Evolutionary conservation across 1,140 invertebrate species (phyloP), one percentile per base, ranked within the genome.

Genomic region (Lamellibrachia luymesi): DNA sequence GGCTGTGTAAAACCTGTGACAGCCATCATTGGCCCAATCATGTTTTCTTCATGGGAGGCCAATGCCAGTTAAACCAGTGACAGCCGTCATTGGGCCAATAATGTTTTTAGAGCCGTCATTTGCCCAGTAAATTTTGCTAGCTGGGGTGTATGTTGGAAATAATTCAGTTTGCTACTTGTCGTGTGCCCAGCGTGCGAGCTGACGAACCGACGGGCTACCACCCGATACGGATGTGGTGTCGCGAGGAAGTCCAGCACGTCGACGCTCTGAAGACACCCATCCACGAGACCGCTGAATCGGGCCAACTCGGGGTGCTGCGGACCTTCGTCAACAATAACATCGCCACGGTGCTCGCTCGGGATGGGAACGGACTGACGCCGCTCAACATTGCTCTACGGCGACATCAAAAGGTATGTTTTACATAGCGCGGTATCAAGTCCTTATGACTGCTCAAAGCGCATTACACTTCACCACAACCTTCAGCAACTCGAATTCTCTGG

Each of bases 271-370:
- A 96, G 93, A 93, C 95, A 0, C 94, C 96, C 0, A 94, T 96
- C 7, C 96, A 96, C 93, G 96, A 95, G 90, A 95, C 96, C 1
- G 95, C 95, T 0, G 95, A 96, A 91, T 93, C 94, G 80, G 96
- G 96, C 4, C 95, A 96, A 38, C 94, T 96, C 5, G 95, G 94
- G 1, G 94, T 96, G 6, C 93, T 96, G n/a, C 94, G 96, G 51
- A 90, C 95, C 13, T 95, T 96, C 90, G 96, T 96, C 5, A 95
- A 95, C 92, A 94, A 95, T 51, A 96, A 96, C 94, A 95, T 96
- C 90, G 95, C 95, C 2, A 94, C 94, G 80, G 94, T 96, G 25
- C 95, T 95, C 93, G 95, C 95, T 13, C 95, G 95, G 92, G 95
- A 96, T 92, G 96, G 95, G 8, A 92, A 95, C 91, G 96, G 94